Evolutionary conservation across 2,888 invertebrate genomes (phyloP).

Genomic region (Platerodrilus igneus): DNA sequence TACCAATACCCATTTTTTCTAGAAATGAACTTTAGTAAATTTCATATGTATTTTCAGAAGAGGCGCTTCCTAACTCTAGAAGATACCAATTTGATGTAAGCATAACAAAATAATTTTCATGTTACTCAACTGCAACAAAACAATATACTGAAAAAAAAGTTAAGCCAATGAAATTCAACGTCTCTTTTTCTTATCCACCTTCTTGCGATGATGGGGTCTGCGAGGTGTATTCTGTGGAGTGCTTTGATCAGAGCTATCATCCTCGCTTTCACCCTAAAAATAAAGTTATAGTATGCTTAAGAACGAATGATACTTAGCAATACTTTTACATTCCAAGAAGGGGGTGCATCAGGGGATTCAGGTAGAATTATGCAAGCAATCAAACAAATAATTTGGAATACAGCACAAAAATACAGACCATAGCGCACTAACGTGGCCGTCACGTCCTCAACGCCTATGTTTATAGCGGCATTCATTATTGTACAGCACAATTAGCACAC

Average conservation of each 20-base stretch:
- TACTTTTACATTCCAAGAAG: conserved; percentile 52
- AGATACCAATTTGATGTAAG: too few relatives aligned
- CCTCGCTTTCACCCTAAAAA: conserved; percentile 61
- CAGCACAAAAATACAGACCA: conserved; percentile 78
- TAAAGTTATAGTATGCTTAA: conserved; percentile 4
- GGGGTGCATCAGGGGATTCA: conserved; percentile 54
- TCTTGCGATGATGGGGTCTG: conserved; percentile 57
- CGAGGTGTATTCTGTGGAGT: conserved; percentile 67
- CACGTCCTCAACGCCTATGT: conserved; percentile 63
- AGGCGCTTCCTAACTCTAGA: too few relatives aligned
- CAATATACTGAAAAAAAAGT: conserved; percentile 1
- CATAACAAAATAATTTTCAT: too few relatives aligned
- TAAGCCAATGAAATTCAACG: conserved; percentile 48
- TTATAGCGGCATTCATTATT: conserved; percentile 47
- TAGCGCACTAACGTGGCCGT: conserved; percentile 70
- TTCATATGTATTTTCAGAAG: too few relatives aligned
- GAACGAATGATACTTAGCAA: conserved; percentile 16
- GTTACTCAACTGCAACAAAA: too few relatives aligned
- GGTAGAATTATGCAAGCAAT: conserved; percentile 75
- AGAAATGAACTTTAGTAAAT: too few relatives aligned
- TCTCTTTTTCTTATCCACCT: conserved; percentile 69
- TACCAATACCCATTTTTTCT: too few relatives aligned
- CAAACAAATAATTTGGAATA: conserved; percentile 82
- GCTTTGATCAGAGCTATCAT: conserved; percentile 68
- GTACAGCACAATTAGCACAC: too few relatives aligned